phyloP scores from a whole-genome alignment of 2,113 vertebrate species.

The Saimiri boliviensis region DNA sequence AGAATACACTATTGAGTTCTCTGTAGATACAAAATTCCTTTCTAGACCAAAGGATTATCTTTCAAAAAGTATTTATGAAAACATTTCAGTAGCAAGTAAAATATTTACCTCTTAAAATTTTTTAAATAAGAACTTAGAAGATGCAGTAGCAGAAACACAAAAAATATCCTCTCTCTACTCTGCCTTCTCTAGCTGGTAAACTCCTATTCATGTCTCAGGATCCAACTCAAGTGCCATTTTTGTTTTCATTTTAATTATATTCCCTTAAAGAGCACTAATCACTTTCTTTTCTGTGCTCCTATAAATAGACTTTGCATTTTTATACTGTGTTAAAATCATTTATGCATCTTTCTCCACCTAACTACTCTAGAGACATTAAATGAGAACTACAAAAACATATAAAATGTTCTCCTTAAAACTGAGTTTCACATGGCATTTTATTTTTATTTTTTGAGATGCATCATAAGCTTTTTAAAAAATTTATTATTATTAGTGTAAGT shows the following conservation, averaged over 20 bases:
- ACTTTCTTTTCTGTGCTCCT: background rate
- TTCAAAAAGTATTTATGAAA: slow-evolving; percentile 36
- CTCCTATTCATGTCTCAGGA: background rate
- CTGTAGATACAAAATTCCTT: background rate
- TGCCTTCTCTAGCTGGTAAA: background rate
- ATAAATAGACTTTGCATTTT: background rate
- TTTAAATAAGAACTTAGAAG: slow-evolving; percentile 15
- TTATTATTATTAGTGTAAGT: background rate
- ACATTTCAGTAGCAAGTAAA: background rate
- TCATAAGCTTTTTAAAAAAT: background rate
- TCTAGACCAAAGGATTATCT: background rate
- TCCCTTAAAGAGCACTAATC: background rate
- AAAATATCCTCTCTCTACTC: background rate
- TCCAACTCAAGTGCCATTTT: background rate
- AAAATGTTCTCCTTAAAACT: background rate
- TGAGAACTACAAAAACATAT: background rate
- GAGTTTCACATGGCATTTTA: background rate
- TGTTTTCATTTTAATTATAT: background rate
- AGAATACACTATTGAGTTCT: background rate
- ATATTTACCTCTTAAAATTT: background rate
- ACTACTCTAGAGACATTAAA: background rate
- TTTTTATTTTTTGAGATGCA: background rate
- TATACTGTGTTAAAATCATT: background rate
- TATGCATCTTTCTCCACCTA: background rate
- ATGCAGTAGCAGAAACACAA: background rate